Evolutionary conservation across 2,888 invertebrate species (phyloP).

Genomic region (Ophion obscuratus): DNA sequence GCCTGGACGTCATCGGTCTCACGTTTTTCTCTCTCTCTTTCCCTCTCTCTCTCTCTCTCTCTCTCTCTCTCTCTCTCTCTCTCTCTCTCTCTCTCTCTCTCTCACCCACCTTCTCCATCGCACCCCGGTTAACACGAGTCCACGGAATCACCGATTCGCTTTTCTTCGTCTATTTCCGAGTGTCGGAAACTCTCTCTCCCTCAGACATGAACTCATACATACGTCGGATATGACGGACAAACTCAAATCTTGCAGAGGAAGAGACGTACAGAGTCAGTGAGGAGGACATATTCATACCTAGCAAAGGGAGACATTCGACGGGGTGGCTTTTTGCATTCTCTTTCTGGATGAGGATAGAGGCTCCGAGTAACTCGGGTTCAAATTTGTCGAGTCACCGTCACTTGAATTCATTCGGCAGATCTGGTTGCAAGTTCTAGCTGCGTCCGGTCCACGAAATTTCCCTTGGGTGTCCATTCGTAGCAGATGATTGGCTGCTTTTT

Average conservation of each 20-base stretch:
- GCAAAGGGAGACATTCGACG: neutral
- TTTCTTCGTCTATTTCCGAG: slow-evolving; percentile 82
- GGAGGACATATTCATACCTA: neutral
- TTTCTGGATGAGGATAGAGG: neutral
- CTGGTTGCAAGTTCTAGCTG: neutral
- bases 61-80: neutral
- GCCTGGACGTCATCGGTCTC: slow-evolving; percentile 75
- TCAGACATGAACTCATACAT: neutral
- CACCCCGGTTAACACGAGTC: slow-evolving; percentile 24
- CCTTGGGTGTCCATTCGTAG: too few relatives aligned
- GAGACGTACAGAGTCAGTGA: neutral
- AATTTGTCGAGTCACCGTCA: neutral
- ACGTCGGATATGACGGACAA: neutral
- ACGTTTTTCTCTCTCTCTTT: slow-evolving; percentile 31
- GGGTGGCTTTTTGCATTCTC: neutral
- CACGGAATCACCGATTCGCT: slow-evolving; percentile 75
- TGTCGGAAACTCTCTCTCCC: slow-evolving; percentile 67
- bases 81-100: neutral
- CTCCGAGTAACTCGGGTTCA: neutral
- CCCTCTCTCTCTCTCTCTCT: slow-evolving; percentile 7
- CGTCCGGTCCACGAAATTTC: neutral
- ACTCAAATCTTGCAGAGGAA: neutral
- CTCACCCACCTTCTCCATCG: neutral
- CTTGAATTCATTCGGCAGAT: neutral
- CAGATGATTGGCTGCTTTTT: too few relatives aligned